Evolutionary conservation across 2,888 invertebrate genomes (phyloP).

Genomic region (Silvanus unidentatus): DNA sequence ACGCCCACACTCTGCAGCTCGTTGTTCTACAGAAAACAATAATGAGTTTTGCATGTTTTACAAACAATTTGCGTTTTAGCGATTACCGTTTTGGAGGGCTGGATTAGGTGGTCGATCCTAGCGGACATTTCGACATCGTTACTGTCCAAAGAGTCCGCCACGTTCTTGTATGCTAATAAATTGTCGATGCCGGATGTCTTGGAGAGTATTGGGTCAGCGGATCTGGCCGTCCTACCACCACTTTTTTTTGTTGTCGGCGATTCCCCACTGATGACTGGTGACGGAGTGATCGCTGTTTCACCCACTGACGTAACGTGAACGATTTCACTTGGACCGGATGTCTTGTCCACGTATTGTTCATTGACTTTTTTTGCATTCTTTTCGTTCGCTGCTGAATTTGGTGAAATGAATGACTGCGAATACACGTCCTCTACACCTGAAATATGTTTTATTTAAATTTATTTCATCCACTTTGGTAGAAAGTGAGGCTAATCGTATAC

Average conservation of each 20-base stretch:
- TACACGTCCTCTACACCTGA: slow-evolving; percentile 53
- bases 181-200: slow-evolving; percentile 49
- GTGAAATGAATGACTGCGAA: slow-evolving; percentile 64
- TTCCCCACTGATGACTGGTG: slow-evolving; percentile 12
- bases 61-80: neutral
- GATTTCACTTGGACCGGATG: slow-evolving; percentile 31
- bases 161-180: slow-evolving; percentile 51
- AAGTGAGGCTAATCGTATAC: neutral
- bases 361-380: slow-evolving; percentile 7
- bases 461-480: neutral
- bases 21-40: neutral
- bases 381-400: slow-evolving; percentile 53
- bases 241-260: neutral
- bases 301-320: slow-evolving; percentile 6
- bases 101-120: slow-evolving; percentile 44
- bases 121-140: slow-evolving; percentile 49
- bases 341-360: slow-evolving; percentile 21
- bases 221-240: slow-evolving; percentile 25
- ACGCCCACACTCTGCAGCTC: slow-evolving; percentile 7
- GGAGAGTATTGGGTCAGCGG: slow-evolving; percentile 48
- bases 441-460: slow-evolving; percentile 30
- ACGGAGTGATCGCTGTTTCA: slow-evolving; percentile 15
- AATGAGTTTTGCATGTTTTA: neutral
- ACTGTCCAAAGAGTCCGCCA: slow-evolving; percentile 48
- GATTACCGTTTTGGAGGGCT: slow-evolving; percentile 52